Conservation (phyloP, 2,113 vertebrate species). For the Eolophus roseicapilla region DNA sequence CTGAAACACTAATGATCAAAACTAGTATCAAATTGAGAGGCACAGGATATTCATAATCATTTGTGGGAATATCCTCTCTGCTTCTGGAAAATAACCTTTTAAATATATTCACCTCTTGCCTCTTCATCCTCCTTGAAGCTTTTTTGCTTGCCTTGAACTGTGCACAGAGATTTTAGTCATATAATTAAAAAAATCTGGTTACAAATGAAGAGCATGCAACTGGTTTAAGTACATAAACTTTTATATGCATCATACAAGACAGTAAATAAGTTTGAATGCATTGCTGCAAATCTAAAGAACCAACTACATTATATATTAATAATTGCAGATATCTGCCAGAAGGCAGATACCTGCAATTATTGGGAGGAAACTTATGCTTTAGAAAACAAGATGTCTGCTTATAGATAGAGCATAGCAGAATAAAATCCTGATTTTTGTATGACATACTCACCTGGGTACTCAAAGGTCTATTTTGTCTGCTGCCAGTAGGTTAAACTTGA, state of each 20-base stretch:
- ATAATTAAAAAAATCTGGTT: neutral
- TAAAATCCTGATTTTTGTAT: neutral
- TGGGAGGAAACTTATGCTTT: neutral
- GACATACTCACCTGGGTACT: neutral
- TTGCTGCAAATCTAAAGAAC: neutral
- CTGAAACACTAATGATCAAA: slow-evolving; percentile 70
- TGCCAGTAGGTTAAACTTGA: neutral
- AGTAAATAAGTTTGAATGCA: neutral
- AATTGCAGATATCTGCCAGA: neutral
- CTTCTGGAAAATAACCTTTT: neutral
- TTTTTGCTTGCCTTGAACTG: neutral
- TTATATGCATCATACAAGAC: neutral
- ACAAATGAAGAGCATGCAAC: neutral
- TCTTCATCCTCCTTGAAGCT: neutral
- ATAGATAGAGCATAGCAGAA: neutral
- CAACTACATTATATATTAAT: neutral
- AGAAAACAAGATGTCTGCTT: neutral
- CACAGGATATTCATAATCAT: neutral
- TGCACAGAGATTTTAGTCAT: neutral
- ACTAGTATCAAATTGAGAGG: slow-evolving; percentile 10
- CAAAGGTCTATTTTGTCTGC: neutral
- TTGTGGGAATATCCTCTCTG: neutral
- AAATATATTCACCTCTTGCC: neutral
- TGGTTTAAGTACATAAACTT: neutral
- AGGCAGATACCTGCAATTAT: no score